Evolutionary conservation across 2,888 invertebrate species (phyloP).

Genomic region (Drosophila borealis): DNA sequence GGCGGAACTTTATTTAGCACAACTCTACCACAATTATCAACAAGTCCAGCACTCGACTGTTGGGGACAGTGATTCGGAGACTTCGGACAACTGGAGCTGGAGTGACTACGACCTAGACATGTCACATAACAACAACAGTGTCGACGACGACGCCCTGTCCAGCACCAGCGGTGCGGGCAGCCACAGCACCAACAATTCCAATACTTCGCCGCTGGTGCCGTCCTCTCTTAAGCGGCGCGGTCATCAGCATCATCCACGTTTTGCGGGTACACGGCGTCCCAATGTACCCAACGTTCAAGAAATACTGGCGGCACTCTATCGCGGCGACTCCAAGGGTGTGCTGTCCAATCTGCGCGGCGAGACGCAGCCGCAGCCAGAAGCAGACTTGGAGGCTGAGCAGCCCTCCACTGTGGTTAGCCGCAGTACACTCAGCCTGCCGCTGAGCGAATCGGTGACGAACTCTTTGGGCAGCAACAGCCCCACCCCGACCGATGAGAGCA

Average conservation of each 20-base stretch:
- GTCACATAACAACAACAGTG: conserved; percentile 39
- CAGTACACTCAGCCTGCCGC: conserved; percentile 78
- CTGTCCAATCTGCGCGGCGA: conserved; percentile 78
- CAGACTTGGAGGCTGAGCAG: conserved; percentile 30
- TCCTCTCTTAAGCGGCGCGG: conserved; percentile 87
- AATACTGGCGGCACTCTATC: conserved; percentile 84
- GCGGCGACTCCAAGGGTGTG: conserved; percentile 82
- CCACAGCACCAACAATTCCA: conserved; percentile 56
- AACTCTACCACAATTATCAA: conserved; percentile 65
- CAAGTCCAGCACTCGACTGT: conserved; percentile 26
- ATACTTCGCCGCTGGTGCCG: conserved; percentile 61
- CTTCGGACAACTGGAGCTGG: conserved; percentile 54
- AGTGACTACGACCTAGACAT: conserved; percentile 60
- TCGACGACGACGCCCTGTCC: conserved; percentile 72
- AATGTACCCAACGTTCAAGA: conserved; percentile 85
- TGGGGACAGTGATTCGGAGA: conserved; percentile 34
- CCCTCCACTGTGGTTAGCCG: conserved; percentile 36
- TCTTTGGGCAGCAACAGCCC: conserved; percentile 83
- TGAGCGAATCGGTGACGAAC: conserved; percentile 79
- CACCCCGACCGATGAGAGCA: conserved; percentile 84
- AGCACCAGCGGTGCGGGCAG: conserved; percentile 77
- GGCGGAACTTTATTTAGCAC: conserved; percentile 66
- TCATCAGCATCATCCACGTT: conserved; percentile 91
- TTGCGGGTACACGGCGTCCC: conserved; percentile 87
- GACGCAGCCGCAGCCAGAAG: conserved; percentile 26